Conservation (phyloP, 2,797 vertebrate species). For the Threskiornis aethiopicus region DNA sequence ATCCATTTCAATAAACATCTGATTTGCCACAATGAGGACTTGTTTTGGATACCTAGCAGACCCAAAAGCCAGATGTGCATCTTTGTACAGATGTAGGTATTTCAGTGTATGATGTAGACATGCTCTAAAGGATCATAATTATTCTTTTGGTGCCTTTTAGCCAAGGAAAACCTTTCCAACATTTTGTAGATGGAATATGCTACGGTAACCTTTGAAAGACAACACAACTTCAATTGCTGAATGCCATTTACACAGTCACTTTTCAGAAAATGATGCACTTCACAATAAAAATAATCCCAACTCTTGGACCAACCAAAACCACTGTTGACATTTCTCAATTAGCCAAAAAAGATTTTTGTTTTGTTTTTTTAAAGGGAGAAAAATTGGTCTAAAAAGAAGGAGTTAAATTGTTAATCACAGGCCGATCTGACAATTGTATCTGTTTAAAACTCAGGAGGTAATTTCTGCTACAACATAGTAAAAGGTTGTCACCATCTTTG, state of each 20-base stretch:
- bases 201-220: background rate
- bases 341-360: background rate
- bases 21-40: background rate
- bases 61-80: background rate
- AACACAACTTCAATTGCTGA: background rate
- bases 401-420: background rate
- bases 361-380: background rate
- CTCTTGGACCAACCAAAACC: background rate
- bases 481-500: background rate
- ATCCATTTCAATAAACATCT: background rate
- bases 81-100: background rate
- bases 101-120: background rate
- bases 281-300: background rate
- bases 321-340: background rate
- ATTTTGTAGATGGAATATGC: background rate
- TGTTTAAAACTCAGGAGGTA: background rate
- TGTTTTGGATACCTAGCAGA: background rate
- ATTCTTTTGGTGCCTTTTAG: background rate
- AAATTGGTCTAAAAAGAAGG: background rate
- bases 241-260: background rate
- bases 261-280: background rate
- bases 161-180: background rate
- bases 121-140: accelerated
- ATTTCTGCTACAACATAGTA: background rate
- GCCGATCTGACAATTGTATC: background rate